Base-by-base conservation (phyloP, 2,888 invertebrate species). In the Caenorhabditis sp. region DNA sequence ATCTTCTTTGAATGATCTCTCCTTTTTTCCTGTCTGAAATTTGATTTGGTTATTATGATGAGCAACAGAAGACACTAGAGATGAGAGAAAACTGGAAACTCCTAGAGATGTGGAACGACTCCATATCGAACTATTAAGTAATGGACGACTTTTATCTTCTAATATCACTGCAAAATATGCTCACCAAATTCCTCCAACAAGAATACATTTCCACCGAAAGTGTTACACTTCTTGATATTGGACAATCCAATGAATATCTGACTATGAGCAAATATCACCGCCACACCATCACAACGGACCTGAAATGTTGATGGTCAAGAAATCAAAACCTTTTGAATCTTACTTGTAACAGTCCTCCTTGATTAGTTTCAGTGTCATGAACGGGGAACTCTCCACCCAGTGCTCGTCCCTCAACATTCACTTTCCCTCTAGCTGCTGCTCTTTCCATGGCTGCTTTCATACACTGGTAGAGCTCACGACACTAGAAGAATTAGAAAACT, bases 241-340 rank as follows among this genome's bases (percentile, higher is more conserved):
- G 96, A 96, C 94, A 99, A 95, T 93, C 97, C 96, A 93, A 99
- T 97, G 95, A 99, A 99, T 94, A 98, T 98, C 98, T 99, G 98
- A 95, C 97, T 97, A 94, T 97, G 97, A 91, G 97, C 97, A 94
- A 99, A 98, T 92, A 98, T 95, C 90, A 99, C 95, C 90, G 97
- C 97, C 92, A 99, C 97, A 92, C 99, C 99, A 94, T 99, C 98
- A 95, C 99, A 97, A 95, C 98, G 98, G 93, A 91, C 92, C 85
- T 87, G 16, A 58, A 72, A 41, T 12, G 38, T 41, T 16, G 47
- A 28, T 8, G 28, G 4, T 49, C n/a, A n/a, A n/a, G n/a, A n/a
- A n/a, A n/a, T n/a, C n/a, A n/a, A n/a, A n/a, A n/a, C n/a, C n/a
- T n/a, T n/a, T n/a, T n/a, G n/a, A 12, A 0, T 7, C 19, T 69